Evolutionary conservation across 2,797 vertebrate species (phyloP), one percentile per base, ranked within the genome.

Genomic region (Geotrypetes seraphini): DNA sequence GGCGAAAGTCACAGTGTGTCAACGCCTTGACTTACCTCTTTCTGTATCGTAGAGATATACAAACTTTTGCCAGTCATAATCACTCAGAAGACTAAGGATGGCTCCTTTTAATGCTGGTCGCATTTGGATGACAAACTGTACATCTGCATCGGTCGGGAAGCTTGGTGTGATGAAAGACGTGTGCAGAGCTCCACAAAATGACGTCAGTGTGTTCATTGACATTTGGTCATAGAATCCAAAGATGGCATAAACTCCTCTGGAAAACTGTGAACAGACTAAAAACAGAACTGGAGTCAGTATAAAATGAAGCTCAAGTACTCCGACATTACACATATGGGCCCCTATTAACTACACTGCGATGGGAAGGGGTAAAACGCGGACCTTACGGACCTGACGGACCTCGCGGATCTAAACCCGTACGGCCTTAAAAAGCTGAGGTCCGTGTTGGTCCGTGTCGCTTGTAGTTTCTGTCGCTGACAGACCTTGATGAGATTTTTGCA

Each of bases 191-290:
- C 95, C 96, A 24, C 96, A 99, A 82, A 99, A 99, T 0, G 96
- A 97, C 2, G 96, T 99, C 80, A 99, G 70, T 6, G 96, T 98
- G 75, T 97, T 97, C 94, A 99, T 96, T 36, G 95, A 98, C 89
- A 97, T 97, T 83, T 96, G 95, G 69, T 99, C 96, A 33, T 99
- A 99, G 83, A 99, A 99, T 75, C 96, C 96, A 72, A 99, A 99
- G 81, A 99, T 99, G 75, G 96, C 96, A 50, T 99, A 99, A 36
- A 99, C 96, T 28, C 96, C 96, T 49, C 95, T 84, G 54, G 95
- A 95, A 79, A 98, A 99, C 87, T 99, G 96, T 44, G 96, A 99
- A 81, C 96, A 99, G 70, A 99, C 95, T 99, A 78, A 18, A 50
- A 63, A 50, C 33, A 78, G 47, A 79, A 25, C 57, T 33, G 27